Percentiles rank a stretch among this genome's conserved stretches.
Evolutionary conservation across 2,888 invertebrate genomes (phyloP).

Genomic region (Xanthostigma xanthostigma): DNA sequence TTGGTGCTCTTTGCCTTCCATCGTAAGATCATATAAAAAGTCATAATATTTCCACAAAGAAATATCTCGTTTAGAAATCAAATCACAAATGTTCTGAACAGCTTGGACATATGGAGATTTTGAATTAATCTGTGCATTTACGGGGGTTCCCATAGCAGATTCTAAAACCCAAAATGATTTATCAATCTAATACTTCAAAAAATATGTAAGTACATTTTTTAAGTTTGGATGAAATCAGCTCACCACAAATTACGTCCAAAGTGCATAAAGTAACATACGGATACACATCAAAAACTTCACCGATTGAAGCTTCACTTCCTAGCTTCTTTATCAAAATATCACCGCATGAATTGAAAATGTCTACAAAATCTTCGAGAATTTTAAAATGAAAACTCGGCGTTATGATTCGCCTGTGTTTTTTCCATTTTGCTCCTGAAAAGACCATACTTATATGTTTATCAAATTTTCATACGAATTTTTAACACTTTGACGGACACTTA

Average conservation of each 20-base stretch:
- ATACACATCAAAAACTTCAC: constrained; percentile 39
- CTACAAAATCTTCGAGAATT: constrained; percentile 55
- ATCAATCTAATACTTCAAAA: neutral
- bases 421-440: constrained; percentile 42
- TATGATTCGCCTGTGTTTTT: constrained; percentile 47
- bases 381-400: constrained; percentile 70
- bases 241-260: constrained; percentile 48
- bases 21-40: constrained; percentile 28
- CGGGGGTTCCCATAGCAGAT: constrained; percentile 4
- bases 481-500: too few relatives aligned
- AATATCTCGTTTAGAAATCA: too few relatives aligned
- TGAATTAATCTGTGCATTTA: constrained; percentile 4
- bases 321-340: constrained; percentile 40
- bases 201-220: neutral
- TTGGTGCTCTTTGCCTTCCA: constrained; percentile 39
- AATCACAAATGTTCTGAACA: too few relatives aligned
- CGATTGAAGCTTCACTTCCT: constrained; percentile 20
- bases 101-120: constrained; percentile 1
- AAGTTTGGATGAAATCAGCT: constrained; percentile 8
- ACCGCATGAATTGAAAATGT: constrained; percentile 50
- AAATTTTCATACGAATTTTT: too few relatives aligned
- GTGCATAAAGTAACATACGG: constrained; percentile 43
- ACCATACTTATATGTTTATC: neutral
- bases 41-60: too few relatives aligned
- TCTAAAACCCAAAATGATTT: neutral